A percentile compares a stretch with the other conserved stretches of the same genome.
These are phyloP conservation scores for Drosophila tripunctata DNA, from an alignment of 2,888 invertebrate genomes.

Conservation along the genomic window DNA sequence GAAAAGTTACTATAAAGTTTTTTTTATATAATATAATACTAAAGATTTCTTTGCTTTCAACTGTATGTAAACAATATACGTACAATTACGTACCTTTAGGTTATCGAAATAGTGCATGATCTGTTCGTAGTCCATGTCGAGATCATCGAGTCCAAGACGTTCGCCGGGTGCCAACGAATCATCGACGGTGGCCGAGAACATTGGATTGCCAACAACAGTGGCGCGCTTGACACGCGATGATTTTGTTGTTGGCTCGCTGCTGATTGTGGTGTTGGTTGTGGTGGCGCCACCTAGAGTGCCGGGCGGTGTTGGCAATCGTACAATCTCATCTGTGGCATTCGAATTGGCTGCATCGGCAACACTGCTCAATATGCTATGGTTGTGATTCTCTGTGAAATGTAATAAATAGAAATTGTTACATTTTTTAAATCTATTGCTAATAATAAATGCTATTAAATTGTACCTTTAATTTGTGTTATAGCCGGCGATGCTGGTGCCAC, in stretches of 20 bases:
- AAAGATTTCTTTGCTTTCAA: too few relatives aligned
- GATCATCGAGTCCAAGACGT: slow-evolving; percentile 90
- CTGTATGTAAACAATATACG: too few relatives aligned
- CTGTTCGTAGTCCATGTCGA: slow-evolving; percentile 98
- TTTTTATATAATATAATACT: too few relatives aligned
- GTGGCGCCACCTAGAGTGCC: slow-evolving; percentile 42
- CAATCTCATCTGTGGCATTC: slow-evolving; percentile 69
- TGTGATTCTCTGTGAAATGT: slow-evolving; percentile 66
- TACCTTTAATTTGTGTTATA: slow-evolving; percentile 61
- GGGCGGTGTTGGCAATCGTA: slow-evolving; percentile 60
- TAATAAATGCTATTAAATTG: too few relatives aligned
- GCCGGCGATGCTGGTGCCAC: slow-evolving; percentile 43
- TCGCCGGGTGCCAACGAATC: slow-evolving; percentile 86
- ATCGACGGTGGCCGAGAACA: slow-evolving; percentile 88
- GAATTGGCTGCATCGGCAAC: slow-evolving; percentile 72
- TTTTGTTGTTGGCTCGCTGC: slow-evolving; percentile 72
- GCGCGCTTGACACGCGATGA: slow-evolving; percentile 89
- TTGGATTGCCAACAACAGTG: slow-evolving; percentile 94
- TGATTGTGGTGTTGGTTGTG: slow-evolving; percentile 35
- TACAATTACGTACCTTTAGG: slow-evolving; percentile 89
- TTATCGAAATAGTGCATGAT: slow-evolving; percentile 99
- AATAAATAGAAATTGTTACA: too few relatives aligned
- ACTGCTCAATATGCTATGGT: slow-evolving; percentile 67
- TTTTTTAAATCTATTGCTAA: too few relatives aligned
- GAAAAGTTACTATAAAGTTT: too few relatives aligned